phyloP scores from a whole-genome alignment of 2,797 vertebrate species.

The Eidolon dupreanum region DNA sequence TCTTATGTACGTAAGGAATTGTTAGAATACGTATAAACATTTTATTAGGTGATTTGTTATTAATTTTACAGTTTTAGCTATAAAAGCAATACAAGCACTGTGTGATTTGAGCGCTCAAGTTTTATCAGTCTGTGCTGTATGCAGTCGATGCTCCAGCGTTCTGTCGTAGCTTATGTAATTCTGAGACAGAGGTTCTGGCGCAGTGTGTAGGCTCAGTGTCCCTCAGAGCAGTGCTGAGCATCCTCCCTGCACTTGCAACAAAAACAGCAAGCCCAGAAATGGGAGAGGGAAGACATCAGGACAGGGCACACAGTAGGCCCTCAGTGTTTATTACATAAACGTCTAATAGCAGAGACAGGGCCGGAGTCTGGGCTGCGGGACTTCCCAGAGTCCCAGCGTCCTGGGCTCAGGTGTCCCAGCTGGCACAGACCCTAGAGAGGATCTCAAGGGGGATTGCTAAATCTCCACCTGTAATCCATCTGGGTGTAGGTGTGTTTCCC shows the following conservation, averaged over 20 bases:
- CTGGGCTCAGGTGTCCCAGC: not conserved
- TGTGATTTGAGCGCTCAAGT: not conserved
- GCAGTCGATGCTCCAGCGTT: not conserved
- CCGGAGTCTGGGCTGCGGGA: not conserved
- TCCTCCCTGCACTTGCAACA: not conserved
- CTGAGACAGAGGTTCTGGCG: slow-evolving; percentile 28
- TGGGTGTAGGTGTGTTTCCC: not conserved
- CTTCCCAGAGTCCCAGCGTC: not conserved
- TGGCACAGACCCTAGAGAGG: not conserved
- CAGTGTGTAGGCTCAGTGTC: not conserved
- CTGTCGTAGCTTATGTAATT: slow-evolving; percentile 56
- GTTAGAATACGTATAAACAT: not conserved
- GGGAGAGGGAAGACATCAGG: not conserved
- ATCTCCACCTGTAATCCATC: not conserved
- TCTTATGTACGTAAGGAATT: not conserved
- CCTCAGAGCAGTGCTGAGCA: not conserved
- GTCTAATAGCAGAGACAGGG: not conserved
- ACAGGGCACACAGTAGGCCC: not conserved
- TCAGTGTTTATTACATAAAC: not conserved
- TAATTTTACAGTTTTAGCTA: slow-evolving; percentile 6
- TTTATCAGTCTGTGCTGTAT: not conserved
- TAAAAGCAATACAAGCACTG: not conserved
- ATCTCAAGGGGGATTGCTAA: not conserved
- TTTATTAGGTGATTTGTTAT: not conserved
- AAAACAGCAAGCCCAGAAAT: not conserved